Evolutionary conservation across 2,888 invertebrate genomes (phyloP).

Genomic region (Scaptomyza flava): DNA sequence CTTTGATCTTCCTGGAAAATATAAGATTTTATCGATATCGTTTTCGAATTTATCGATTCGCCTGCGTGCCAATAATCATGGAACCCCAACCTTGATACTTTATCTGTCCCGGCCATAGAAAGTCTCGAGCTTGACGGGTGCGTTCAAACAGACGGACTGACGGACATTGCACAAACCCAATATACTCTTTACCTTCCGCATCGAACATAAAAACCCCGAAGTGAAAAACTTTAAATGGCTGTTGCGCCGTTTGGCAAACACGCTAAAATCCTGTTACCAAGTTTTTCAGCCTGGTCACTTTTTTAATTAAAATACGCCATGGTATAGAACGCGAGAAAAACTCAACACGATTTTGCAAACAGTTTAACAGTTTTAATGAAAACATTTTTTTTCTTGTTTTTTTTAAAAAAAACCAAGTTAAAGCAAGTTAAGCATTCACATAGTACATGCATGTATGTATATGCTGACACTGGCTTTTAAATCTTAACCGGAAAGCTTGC

Average conservation of each 20-base stretch:
- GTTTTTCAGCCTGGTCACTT: constrained; percentile 60
- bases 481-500: constrained; percentile 17
- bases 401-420: background rate
- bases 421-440: background rate
- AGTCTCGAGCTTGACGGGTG: too few relatives aligned
- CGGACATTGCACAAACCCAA: too few relatives aligned
- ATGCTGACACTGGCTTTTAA: constrained; percentile 23
- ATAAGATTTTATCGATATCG: too few relatives aligned
- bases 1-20: too few relatives aligned
- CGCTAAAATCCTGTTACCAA: constrained; percentile 47
- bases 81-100: too few relatives aligned
- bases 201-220: constrained; percentile 21
- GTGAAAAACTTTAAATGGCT: constrained; percentile 59
- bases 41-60: too few relatives aligned
- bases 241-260: constrained; percentile 32
- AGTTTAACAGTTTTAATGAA: constrained; percentile 55
- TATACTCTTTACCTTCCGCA: too few relatives aligned
- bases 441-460: background rate
- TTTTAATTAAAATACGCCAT: constrained; percentile 68
- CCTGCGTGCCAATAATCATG: too few relatives aligned
- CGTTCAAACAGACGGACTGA: too few relatives aligned
- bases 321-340: constrained; percentile 5
- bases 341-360: constrained; percentile 39
- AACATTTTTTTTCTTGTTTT: constrained; percentile 27
- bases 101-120: too few relatives aligned